These are phyloP conservation scores for Littorina saxatilis DNA, from an alignment of 1,140 invertebrate species.

Conservation along the genomic window DNA sequence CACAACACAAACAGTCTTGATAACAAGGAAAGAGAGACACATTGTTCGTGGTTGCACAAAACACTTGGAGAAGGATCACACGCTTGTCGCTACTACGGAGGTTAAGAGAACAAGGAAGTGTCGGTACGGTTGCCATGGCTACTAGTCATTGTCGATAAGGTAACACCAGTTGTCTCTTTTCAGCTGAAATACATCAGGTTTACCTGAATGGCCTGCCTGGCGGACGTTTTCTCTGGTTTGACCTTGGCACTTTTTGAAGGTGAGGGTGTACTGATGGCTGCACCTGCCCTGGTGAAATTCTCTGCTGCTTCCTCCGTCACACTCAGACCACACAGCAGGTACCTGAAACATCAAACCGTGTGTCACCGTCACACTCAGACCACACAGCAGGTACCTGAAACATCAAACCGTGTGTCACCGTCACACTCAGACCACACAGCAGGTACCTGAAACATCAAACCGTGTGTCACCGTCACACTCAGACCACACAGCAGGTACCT, in stretches of 20 bases:
- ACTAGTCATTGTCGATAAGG: too few species aligned
- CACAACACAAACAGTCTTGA: too few species aligned
- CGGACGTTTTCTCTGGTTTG: constrained; percentile 50
- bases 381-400: constrained; percentile 69
- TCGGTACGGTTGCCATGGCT: too few species aligned
- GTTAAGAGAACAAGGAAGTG: too few species aligned
- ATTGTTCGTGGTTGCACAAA: too few species aligned
- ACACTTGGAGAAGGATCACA: too few species aligned
- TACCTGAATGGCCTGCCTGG: constrained; percentile 68
- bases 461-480: constrained; percentile 68
- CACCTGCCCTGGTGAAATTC: constrained; percentile 25
- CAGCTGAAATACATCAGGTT: not conserved
- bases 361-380: constrained; percentile 64
- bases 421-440: too few species aligned
- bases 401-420: too few species aligned
- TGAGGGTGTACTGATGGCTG: constrained; percentile 38
- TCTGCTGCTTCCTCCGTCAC: constrained; percentile 59
- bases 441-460: too few species aligned
- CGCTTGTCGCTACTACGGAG: too few species aligned
- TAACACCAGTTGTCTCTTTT: too few species aligned
- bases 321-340: constrained; percentile 70
- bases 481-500: constrained; percentile 71
- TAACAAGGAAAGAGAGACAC: too few species aligned
- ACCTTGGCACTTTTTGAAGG: constrained; percentile 35
- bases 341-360: constrained; percentile 57